Evolutionary conservation across 2,888 invertebrate genomes (phyloP).

Genomic region (Hypolimnas misippus): DNA sequence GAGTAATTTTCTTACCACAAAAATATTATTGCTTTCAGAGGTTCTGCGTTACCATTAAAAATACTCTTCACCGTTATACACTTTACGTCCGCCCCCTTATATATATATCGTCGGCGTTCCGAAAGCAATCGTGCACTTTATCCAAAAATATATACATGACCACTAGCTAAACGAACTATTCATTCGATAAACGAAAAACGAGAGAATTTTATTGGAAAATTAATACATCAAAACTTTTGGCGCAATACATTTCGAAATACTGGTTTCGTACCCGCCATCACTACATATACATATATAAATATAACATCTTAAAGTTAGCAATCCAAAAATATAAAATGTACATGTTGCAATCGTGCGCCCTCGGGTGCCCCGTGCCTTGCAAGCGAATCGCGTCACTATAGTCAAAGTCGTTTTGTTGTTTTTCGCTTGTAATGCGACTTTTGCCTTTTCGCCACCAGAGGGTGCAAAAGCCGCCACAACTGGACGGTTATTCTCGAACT

Average conservation of each 20-base stretch:
- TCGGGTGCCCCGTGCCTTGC: slow-evolving; percentile 65
- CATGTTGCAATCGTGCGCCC: slow-evolving; percentile 80
- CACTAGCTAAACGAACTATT: slow-evolving; percentile 82
- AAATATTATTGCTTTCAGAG: slow-evolving; percentile 82
- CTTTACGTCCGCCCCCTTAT: slow-evolving; percentile 48
- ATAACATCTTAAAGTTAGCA: slow-evolving; percentile 84
- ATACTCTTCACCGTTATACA: slow-evolving; percentile 57
- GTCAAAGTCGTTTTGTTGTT: slow-evolving; percentile 48
- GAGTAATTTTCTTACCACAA: slow-evolving; percentile 69
- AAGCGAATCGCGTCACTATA: slow-evolving; percentile 59
- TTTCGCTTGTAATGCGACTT: slow-evolving; percentile 66
- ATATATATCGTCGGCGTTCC: slow-evolving; percentile 62
- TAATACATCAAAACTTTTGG: slow-evolving; percentile 84
- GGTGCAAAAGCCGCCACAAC: slow-evolving; percentile 79
- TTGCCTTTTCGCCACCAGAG: slow-evolving; percentile 69
- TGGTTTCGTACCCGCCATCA: slow-evolving; percentile 79
- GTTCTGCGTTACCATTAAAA: slow-evolving; percentile 74
- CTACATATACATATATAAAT: slow-evolving; percentile 84
- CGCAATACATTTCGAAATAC: slow-evolving; percentile 82
- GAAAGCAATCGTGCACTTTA: slow-evolving; percentile 80
- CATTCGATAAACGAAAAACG: slow-evolving; percentile 61
- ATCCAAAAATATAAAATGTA: slow-evolving; percentile 85
- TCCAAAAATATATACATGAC: slow-evolving; percentile 82
- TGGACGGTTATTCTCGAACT: slow-evolving; percentile 81
- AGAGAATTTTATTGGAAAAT: slow-evolving; percentile 77